phyloP scores from a whole-genome alignment of 2,113 vertebrate species.

The Protobothrops flavoviridis region DNA sequence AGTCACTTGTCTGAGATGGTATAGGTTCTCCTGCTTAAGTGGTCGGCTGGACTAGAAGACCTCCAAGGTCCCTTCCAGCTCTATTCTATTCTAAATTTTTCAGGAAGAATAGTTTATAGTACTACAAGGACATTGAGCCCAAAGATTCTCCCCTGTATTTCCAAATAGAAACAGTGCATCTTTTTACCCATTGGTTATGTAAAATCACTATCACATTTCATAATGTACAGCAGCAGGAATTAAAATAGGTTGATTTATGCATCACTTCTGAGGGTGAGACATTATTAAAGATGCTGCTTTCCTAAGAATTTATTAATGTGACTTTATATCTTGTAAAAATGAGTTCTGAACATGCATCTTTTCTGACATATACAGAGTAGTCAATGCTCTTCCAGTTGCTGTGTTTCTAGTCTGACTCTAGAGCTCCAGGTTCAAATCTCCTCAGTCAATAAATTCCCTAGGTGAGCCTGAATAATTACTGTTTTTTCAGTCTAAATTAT shows the following conservation, averaged over 20 bases:
- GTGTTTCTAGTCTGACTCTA: neutral
- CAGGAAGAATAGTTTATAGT: neutral
- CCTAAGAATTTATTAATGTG: neutral
- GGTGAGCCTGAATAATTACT: too few relatives aligned
- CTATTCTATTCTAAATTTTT: neutral
- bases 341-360: neutral
- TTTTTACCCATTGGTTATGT: neutral
- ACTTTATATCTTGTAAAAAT: neutral
- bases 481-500: neutral
- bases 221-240: neutral
- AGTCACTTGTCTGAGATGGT: too few relatives aligned
- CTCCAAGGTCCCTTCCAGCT: too few relatives aligned
- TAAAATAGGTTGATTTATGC: neutral
- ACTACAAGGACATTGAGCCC: constrained; percentile 32
- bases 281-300: neutral
- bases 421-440: neutral
- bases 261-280: neutral
- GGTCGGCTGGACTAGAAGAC: too few relatives aligned
- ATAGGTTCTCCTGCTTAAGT: too few relatives aligned
- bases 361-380: neutral
- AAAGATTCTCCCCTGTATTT: neutral
- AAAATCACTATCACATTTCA: neutral
- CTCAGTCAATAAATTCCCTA: neutral
- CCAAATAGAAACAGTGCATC: neutral
- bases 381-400: neutral